phyloP scores from a whole-genome alignment of 2,888 invertebrate genomes.

The Oscheius myriophilus region DNA sequence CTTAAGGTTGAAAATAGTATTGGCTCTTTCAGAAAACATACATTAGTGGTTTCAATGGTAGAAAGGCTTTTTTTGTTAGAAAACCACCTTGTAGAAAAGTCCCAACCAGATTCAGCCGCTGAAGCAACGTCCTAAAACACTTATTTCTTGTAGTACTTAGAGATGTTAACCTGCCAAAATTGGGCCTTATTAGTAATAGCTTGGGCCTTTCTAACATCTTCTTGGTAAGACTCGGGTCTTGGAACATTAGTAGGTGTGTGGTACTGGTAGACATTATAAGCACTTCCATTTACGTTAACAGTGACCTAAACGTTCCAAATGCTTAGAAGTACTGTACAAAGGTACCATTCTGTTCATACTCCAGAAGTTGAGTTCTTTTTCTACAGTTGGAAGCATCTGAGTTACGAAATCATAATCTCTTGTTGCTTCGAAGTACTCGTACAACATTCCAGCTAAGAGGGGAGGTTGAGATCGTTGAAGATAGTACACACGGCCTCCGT shows the following conservation, averaged over 20 bases:
- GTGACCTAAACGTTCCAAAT: constrained; percentile 59
- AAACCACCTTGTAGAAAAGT: constrained; percentile 92
- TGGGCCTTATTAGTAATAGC: constrained; percentile 30
- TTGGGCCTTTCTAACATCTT: constrained; percentile 58
- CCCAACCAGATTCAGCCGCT: constrained; percentile 91
- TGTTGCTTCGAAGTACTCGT: constrained; percentile 81
- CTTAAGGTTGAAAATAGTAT: constrained; percentile 62
- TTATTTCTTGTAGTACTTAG: background rate
- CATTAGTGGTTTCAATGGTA: constrained; percentile 75
- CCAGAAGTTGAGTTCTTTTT: constrained; percentile 68
- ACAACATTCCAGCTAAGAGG: constrained; percentile 79
- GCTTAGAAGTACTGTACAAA: background rate
- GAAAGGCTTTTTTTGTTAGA: constrained; percentile 70
- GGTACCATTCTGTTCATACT: constrained; percentile 43
- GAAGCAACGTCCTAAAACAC: constrained; percentile 46
- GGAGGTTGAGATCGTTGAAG: constrained; percentile 74
- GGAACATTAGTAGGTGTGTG: constrained; percentile 64
- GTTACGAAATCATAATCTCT: constrained; percentile 79
- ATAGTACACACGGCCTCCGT: constrained; percentile 89
- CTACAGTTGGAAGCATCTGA: constrained; percentile 67
- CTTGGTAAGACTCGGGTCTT: constrained; percentile 86
- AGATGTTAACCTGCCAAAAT: constrained; percentile 45
- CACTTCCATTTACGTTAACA: constrained; percentile 72
- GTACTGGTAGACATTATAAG: constrained; percentile 80
- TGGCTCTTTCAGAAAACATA: constrained; percentile 2